A percentile compares a stretch with the other conserved stretches of the same genome.
These are phyloP conservation scores for Listronotus bonariensis DNA, from an alignment of 1,140 invertebrate species.

Conservation along the genomic window DNA sequence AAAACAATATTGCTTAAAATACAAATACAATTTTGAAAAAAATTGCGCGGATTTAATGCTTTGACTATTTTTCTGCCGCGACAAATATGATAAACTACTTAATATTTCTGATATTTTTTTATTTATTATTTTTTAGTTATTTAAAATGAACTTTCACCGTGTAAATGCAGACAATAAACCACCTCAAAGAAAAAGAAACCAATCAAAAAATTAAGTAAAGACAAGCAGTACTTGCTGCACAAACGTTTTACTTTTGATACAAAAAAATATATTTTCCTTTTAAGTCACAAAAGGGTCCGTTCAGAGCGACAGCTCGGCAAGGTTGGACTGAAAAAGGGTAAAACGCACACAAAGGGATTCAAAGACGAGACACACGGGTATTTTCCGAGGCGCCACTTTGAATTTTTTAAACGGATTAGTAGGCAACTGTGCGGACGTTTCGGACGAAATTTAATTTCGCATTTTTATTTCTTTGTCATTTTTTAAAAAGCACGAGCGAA, in stretches of 20 bases:
- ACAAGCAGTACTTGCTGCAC: constrained; percentile 27
- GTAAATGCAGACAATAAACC: too few species aligned
- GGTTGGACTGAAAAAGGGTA: constrained; percentile 36
- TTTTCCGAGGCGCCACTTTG: constrained; percentile 37
- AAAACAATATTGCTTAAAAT: too few species aligned
- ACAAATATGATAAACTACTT: too few species aligned
- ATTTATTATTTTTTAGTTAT: too few species aligned
- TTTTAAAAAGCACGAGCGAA: constrained; percentile 11
- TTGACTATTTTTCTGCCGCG: too few species aligned
- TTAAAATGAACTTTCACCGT: too few species aligned
- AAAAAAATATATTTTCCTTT: constrained; percentile 23
- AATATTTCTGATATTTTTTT: too few species aligned
- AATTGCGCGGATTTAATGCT: too few species aligned
- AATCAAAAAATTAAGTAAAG: constrained; percentile 8
- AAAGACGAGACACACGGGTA: constrained; percentile 44
- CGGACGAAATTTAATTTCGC: constrained; percentile 11
- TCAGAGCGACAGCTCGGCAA: constrained; percentile 44
- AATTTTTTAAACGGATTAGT: constrained; percentile 39
- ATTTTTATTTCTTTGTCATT: constrained; percentile 23
- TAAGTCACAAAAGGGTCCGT: constrained; percentile 37
- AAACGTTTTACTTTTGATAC: constrained; percentile 31
- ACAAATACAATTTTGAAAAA: too few species aligned
- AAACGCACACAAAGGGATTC: constrained; percentile 44
- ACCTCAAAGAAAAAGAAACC: too few species aligned
- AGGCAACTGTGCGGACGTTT: constrained; percentile 27